These are phyloP conservation scores for Siniperca chuatsi DNA, from an alignment of 2,113 vertebrate genomes.

Conservation along the genomic window DNA sequence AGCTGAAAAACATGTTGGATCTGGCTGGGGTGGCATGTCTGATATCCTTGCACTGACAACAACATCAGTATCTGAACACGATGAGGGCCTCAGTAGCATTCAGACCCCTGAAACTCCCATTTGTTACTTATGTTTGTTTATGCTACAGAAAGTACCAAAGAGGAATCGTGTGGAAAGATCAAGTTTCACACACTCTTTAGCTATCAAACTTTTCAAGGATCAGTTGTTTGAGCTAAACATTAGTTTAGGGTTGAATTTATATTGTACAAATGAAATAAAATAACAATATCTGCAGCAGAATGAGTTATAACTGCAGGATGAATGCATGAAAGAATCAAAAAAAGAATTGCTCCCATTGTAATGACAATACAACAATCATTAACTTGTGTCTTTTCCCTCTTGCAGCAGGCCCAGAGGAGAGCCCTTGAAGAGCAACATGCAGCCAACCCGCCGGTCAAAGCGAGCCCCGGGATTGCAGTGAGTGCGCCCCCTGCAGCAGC, in stretches of 20 bases:
- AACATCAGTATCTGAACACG: not conserved
- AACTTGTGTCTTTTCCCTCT: conserved; percentile 7
- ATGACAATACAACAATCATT: not conserved
- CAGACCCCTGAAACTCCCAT: not conserved
- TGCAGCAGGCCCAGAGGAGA: conserved; percentile 77
- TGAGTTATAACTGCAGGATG: not conserved
- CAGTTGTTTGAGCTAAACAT: not conserved
- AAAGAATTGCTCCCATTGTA: not conserved
- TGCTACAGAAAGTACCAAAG: not conserved
- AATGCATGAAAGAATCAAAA: not conserved
- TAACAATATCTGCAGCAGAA: not conserved
- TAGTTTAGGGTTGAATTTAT: not conserved
- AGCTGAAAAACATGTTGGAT: conserved; percentile 65
- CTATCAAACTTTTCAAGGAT: not conserved
- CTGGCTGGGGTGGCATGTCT: conserved; percentile 56
- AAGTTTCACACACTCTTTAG: not conserved
- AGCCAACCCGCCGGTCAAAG: conserved; percentile 54
- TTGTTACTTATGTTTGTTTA: not conserved
- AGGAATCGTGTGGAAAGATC: not conserved
- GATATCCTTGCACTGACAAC: conserved; percentile 53
- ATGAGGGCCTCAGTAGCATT: not conserved
- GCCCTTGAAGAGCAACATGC: conserved; percentile 74
- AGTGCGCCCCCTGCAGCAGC: conserved; percentile 56
- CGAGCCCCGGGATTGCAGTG: conserved; percentile 61
- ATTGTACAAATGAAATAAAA: not conserved